These are phyloP conservation scores for Hetaerina titia DNA, from an alignment of 2,888 invertebrate species.

Conservation along the genomic window DNA sequence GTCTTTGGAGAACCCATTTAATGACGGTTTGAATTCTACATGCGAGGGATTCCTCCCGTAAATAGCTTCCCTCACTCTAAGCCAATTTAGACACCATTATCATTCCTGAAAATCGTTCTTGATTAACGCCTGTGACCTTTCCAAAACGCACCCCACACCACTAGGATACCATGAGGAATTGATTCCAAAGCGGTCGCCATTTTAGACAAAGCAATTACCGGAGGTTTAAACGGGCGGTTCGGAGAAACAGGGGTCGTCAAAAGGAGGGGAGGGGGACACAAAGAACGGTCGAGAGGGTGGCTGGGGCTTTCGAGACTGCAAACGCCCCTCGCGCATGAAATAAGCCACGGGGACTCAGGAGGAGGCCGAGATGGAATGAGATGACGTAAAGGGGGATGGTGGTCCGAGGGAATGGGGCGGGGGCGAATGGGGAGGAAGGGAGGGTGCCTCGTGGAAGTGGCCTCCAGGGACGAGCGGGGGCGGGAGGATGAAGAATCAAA, in stretches of 20 bases:
- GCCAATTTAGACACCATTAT: neutral
- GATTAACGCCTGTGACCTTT: neutral
- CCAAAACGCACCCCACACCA: neutral
- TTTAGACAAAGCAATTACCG: neutral
- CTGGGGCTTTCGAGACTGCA: neutral
- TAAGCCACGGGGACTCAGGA: neutral
- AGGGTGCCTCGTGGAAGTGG: neutral
- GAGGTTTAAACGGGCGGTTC: neutral
- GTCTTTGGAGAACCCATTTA: too few relatives aligned
- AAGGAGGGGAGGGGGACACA: neutral
- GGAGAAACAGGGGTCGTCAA: neutral
- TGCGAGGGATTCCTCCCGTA: too few relatives aligned
- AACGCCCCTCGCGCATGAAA: neutral
- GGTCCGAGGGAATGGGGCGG: neutral
- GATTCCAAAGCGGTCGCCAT: neutral
- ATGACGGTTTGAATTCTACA: too few relatives aligned
- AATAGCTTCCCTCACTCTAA: too few relatives aligned
- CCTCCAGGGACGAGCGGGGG: too few relatives aligned
- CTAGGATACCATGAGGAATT: neutral
- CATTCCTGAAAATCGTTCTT: neutral
- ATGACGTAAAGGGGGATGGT: neutral
- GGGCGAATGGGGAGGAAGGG: neutral
- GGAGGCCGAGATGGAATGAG: neutral
- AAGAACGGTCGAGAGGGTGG: neutral
- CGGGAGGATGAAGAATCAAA: neutral